Evolutionary conservation across 2,888 invertebrate genomes (phyloP), one percentile per base, ranked within the genome.

Genomic region (Eurois occulta): DNA sequence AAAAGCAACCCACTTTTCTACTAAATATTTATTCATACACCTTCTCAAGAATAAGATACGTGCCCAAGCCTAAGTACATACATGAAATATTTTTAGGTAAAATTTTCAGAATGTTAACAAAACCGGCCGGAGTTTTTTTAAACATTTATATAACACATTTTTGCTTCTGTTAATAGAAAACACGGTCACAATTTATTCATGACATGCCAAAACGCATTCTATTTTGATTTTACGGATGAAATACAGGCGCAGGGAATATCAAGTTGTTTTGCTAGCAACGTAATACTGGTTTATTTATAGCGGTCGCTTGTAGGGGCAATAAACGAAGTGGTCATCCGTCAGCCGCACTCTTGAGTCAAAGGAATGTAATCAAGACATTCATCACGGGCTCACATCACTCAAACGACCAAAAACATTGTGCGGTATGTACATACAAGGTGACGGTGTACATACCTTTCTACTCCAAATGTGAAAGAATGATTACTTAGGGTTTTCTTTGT

Each of bases 321-420:
- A 93, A 93, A 93, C 93, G 91, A 91, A 93, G 93, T 93, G 94
- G 93, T 92, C 94, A 94, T 95, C 92, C 89, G 92, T 94, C 94
- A 94, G 91, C 86, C 91, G 91, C 87, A 92, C 91, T 91, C 91
- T 91, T 88, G 89, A 92, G 94, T 93, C 93, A 89, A 90, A 91
- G 91, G 93, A 94, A 94, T 94, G 94, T 94, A 94, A 95, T 94
- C 94, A 95, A 94, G 94, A 92, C 92, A 95, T 95, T 93, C 92
- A 93, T 94, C 94, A 94, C 91, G 87, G 86, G 89, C 89, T 88
- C 89, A 88, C 90, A 93, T 93, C 92, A 87, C 90, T 93, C 93
- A 91, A 88, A 89, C 88, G 90, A 87, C 90, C 89, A 85, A 80
- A 81, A 84, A 81, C 80, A 86, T 84, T 87, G 87, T 83, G 75